Evolutionary conservation across 2,797 vertebrate species (phyloP), one percentile per base, ranked within the genome.

Genomic region (Bradypodion ventrale): DNA sequence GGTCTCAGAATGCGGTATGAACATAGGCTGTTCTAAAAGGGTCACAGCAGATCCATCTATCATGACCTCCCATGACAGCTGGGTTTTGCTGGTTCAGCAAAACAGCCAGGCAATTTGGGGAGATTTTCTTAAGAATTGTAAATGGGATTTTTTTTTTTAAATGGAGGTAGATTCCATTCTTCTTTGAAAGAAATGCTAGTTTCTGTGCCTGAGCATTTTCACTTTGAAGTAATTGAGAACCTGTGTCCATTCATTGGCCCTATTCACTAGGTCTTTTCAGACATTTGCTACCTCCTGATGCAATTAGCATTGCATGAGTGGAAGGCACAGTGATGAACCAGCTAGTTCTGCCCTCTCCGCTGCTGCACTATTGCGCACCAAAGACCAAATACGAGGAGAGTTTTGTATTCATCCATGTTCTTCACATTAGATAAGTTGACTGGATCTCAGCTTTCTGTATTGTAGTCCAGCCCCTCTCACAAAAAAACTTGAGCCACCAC

Each of bases 11-110:
- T 77, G 86, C 80, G 84, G 87, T 84, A 85, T 7, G 87, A 85
- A 59, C 87, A 86, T 0, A 0, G 42, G 87, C 75, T 21, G 65
- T 86, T 83, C 86, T 93, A 92, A 91, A 93, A 93, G 89, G 87
- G 88, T 91, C n/a, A 68, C 0, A 29, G 42, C 81, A 80, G 82
- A 86, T 0, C 85, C 85, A 91, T 94, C 87, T 93, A 91, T 93
- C 92, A 91, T 27, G 90, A 82, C 87, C 88, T 86, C 82, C 78
- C 72, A 80, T 0, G n/a, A 83, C 92, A 93, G 78, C 75, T 60
- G 21, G 1, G 40, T 82, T 70, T 81, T 90, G 72, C 9, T 65
- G 81, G 89, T 91, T 89, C 89, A 89, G 84, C 77, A 88, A 77
- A 91, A 23, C 80, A 77, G 84, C 85, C 88, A 91, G 82, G 85